Evolutionary conservation across 2,113 vertebrate species (phyloP).

Genomic region (Dipodomys merriami): DNA sequence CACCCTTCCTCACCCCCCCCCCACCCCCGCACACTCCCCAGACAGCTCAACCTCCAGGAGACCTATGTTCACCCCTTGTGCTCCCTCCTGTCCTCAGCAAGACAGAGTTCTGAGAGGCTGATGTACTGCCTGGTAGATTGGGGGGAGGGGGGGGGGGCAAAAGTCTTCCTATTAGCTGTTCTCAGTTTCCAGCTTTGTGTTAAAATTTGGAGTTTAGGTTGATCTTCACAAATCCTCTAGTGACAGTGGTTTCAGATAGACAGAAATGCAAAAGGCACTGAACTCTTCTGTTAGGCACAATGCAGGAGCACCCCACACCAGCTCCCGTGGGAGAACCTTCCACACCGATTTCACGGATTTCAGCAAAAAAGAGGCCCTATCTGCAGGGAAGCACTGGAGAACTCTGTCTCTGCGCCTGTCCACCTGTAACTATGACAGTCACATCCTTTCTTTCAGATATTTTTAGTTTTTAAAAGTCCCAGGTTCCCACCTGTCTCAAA

Average conservation of each 20-base stretch:
- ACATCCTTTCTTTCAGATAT: neutral
- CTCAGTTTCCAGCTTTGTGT: neutral
- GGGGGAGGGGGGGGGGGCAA: too few relatives aligned
- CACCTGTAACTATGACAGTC: neutral
- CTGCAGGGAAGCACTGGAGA: neutral
- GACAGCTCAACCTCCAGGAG: too few relatives aligned
- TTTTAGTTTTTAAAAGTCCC: neutral
- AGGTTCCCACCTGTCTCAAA: neutral
- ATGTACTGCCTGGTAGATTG: too few relatives aligned
- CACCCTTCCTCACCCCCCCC: too few relatives aligned
- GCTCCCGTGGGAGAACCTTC: too few relatives aligned
- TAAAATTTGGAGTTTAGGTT: neutral
- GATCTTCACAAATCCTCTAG: neutral
- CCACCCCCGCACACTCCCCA: too few relatives aligned
- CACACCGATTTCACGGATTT: too few relatives aligned
- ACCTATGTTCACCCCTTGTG: too few relatives aligned
- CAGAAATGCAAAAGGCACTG: neutral
- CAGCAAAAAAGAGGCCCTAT: too few relatives aligned
- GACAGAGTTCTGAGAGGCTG: too few relatives aligned
- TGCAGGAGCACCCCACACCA: neutral
- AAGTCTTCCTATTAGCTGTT: too few relatives aligned
- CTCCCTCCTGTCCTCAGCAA: too few relatives aligned
- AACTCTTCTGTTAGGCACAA: neutral
- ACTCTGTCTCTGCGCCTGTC: neutral
- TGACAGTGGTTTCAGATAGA: neutral